phyloP scores from a whole-genome alignment of 2,113 vertebrate genomes.

The Paralichthys olivaceus region DNA sequence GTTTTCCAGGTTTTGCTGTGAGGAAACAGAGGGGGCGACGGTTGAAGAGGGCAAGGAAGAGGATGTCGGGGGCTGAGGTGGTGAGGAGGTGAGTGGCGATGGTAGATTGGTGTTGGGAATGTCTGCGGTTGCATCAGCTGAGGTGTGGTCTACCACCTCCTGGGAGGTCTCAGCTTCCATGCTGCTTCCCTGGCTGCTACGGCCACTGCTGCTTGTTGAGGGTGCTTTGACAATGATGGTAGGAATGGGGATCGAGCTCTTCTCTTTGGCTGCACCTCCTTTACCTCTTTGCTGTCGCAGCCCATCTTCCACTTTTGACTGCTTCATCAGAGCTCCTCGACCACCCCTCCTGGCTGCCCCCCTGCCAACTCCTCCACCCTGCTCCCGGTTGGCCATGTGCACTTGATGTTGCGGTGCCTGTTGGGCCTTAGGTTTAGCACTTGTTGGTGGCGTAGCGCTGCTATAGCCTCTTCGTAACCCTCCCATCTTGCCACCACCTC shows the following conservation, averaged over 20 bases:
- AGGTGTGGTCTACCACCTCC: constrained; percentile 69
- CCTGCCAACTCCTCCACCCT: constrained; percentile 56
- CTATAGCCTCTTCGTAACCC: constrained; percentile 83
- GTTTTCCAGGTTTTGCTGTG: constrained; percentile 74
- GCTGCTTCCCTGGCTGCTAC: constrained; percentile 94
- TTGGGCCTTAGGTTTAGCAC: constrained; percentile 75
- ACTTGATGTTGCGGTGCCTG: constrained; percentile 68
- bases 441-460: constrained; percentile 82
- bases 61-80: constrained; percentile 76
- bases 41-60: constrained; percentile 79
- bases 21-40: constrained; percentile 48
- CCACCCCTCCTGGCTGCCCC: constrained; percentile 77
- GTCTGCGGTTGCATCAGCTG: constrained; percentile 52
- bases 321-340: constrained; percentile 90
- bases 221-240: constrained; percentile 95
- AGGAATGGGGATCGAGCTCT: constrained; percentile 93
- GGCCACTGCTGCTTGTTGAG: constrained; percentile 93
- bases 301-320: constrained; percentile 89
- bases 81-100: constrained; percentile 80
- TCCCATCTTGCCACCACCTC: constrained; percentile 82
- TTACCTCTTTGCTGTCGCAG: constrained; percentile 70
- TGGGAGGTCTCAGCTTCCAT: constrained; percentile 84
- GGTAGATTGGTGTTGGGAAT: constrained; percentile 75
- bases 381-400: constrained; percentile 56
- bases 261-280: constrained; percentile 79